phyloP scores from a whole-genome alignment of 35 echinoderm and acorn worm species.

The Lytechinus variegatus region DNA sequence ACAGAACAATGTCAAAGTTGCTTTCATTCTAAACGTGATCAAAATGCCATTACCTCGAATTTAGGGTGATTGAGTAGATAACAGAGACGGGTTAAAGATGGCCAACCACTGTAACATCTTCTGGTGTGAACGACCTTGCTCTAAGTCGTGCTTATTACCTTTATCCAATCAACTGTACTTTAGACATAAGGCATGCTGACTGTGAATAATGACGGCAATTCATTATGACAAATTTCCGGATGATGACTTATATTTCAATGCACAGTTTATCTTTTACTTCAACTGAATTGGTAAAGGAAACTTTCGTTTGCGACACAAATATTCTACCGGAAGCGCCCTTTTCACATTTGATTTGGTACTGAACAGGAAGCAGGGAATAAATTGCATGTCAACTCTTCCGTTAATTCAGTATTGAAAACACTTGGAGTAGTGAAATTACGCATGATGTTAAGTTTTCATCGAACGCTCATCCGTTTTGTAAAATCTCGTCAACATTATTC shows the following conservation, averaged over 20 bases:
- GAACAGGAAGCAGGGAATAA: no score
- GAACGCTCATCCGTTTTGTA: no score
- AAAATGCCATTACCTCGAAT: conserved; percentile 4
- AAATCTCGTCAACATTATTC: no score
- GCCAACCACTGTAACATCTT: not conserved
- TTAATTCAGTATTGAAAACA: no score
- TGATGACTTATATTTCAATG: not conserved
- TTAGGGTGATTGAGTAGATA: not conserved
- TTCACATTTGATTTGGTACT: no score
- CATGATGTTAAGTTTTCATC: no score
- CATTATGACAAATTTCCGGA: not conserved
- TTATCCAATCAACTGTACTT: not conserved
- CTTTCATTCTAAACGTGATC: not conserved
- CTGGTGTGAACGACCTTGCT: not conserved
- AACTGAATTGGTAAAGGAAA: not conserved
- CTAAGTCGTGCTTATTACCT: not conserved
- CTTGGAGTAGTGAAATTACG: no score
- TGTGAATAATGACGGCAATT: not conserved
- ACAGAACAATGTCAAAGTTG: not conserved
- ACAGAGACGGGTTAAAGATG: not conserved
- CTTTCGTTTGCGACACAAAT: no score
- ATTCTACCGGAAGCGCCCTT: no score
- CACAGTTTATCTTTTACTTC: not conserved
- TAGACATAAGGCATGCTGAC: not conserved
- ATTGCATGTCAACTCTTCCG: no score